These are phyloP conservation scores for Parnassius orleans DNA, from an alignment of 2,888 invertebrate genomes.

Conservation along the genomic window DNA sequence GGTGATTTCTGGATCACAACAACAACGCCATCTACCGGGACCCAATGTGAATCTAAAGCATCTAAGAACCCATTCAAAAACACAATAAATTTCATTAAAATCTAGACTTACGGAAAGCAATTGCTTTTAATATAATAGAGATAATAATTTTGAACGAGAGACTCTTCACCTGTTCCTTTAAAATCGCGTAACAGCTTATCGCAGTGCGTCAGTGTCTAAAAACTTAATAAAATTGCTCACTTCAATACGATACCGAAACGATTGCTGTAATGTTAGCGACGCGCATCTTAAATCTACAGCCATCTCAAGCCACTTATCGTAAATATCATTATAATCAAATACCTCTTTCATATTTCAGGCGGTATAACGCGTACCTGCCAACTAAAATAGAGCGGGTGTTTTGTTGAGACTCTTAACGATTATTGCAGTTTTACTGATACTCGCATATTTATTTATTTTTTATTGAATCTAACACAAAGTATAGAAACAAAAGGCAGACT, in stretches of 20 bases:
- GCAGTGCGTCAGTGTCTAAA: background rate
- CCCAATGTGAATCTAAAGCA: too few species aligned
- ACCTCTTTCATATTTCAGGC: conserved; percentile 9
- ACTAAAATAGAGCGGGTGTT: background rate
- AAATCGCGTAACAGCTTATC: background rate
- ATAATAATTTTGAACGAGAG: background rate
- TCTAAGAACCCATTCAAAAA: too few species aligned
- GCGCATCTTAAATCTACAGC: background rate
- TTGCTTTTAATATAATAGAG: too few species aligned
- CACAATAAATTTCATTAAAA: too few species aligned
- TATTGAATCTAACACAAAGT: too few species aligned
- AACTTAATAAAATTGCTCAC: background rate
- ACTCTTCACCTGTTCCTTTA: background rate
- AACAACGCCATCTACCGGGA: too few species aligned
- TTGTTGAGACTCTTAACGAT: background rate
- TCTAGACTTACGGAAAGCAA: too few species aligned
- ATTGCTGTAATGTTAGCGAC: conserved; percentile 1
- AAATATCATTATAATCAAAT: conserved; percentile 13
- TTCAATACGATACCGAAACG: conserved; percentile 5
- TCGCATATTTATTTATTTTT: too few species aligned
- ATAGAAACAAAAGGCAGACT: too few species aligned
- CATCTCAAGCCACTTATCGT: conserved; percentile 10
- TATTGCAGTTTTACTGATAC: too few species aligned
- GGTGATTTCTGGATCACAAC: too few species aligned
- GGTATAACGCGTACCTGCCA: conserved; percentile 12